Conservation (phyloP, 1,140 invertebrate species). For the Wasmannia auropunctata region DNA sequence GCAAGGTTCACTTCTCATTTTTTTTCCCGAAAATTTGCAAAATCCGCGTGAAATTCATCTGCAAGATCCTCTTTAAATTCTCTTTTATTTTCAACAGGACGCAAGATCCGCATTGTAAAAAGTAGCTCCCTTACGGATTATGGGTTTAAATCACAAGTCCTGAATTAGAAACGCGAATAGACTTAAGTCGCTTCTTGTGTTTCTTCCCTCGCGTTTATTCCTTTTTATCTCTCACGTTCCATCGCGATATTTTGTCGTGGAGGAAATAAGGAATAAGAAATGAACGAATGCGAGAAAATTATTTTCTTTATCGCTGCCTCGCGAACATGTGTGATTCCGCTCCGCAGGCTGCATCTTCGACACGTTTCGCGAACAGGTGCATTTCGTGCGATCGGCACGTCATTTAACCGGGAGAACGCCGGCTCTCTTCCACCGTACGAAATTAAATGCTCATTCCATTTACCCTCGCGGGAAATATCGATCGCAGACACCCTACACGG, state of each 20-base stretch:
- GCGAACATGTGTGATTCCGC: background rate
- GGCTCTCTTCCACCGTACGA: slow-evolving; percentile 6
- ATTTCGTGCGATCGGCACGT: background rate
- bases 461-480: slow-evolving; percentile 51
- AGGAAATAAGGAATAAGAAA: background rate
- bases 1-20: no score
- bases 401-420: background rate
- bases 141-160: background rate
- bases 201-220: background rate
- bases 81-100: background rate
- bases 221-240: background rate
- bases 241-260: background rate
- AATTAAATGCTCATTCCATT: slow-evolving; percentile 53
- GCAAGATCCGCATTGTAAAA: background rate
- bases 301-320: background rate
- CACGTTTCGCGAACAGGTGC: slow-evolving; percentile 9
- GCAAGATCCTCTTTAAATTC: background rate
- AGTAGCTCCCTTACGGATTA: slow-evolving; percentile 1
- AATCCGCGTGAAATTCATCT: background rate
- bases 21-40: background rate
- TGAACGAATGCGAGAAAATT: background rate
- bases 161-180: background rate
- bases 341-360: background rate
- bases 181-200: background rate
- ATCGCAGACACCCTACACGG: slow-evolving; percentile 10